Evolutionary conservation across 2,113 vertebrate species (phyloP).

Genomic region (Rhegmatorhina hoffmannsi): DNA sequence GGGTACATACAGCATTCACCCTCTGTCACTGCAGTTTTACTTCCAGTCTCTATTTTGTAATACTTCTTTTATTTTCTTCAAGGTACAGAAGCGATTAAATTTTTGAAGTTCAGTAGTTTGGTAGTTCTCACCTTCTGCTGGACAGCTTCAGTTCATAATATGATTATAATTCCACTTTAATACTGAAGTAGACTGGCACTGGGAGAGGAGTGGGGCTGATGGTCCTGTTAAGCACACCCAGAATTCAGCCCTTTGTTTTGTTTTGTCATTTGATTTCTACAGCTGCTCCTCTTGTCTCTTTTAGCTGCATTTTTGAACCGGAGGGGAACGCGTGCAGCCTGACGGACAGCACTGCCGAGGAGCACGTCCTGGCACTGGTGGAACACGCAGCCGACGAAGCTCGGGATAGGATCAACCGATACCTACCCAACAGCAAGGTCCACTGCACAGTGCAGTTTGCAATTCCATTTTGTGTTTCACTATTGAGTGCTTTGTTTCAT

Average conservation of each 20-base stretch:
- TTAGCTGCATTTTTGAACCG: slow-evolving; percentile 91
- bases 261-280: slow-evolving; percentile 10
- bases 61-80: not conserved
- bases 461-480: not conserved
- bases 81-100: not conserved
- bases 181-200: not conserved
- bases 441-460: not conserved
- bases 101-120: not conserved
- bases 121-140: not conserved
- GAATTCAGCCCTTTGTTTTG: not conserved
- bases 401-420: slow-evolving; percentile 90
- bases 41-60: not conserved
- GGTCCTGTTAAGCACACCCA: not conserved
- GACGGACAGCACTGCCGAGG: slow-evolving; percentile 96
- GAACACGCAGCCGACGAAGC: slow-evolving; percentile 97
- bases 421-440: slow-evolving; percentile 93
- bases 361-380: slow-evolving; percentile 93
- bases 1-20: not conserved
- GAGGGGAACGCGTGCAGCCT: slow-evolving; percentile 96
- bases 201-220: not conserved
- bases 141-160: not conserved
- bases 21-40: not conserved
- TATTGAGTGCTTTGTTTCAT: not conserved
- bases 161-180: not conserved
- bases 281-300: slow-evolving; percentile 32